A percentile compares a stretch with the other conserved stretches of the same genome.
Conservation (phyloP, 2,113 vertebrate species). For the Cebidichthys violaceus region DNA sequence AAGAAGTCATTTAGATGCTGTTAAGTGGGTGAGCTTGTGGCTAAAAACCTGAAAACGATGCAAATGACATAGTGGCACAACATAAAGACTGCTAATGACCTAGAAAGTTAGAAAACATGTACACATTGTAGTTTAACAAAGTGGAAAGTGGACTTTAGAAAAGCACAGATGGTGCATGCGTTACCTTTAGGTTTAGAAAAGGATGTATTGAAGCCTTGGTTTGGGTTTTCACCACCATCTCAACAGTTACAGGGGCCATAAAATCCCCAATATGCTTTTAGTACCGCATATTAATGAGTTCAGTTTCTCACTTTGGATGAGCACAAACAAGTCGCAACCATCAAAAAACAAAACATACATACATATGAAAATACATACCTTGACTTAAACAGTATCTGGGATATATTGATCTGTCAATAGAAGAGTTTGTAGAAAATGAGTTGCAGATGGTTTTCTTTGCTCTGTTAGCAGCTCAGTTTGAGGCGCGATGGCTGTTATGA, state of each 20-base stretch:
- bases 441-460: conserved; percentile 31
- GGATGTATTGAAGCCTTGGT: neutral
- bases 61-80: neutral
- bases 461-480: conserved; percentile 32
- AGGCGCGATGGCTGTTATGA: conserved; percentile 16
- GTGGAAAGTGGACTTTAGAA: neutral
- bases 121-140: neutral
- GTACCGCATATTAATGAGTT: neutral
- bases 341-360: neutral
- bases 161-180: neutral
- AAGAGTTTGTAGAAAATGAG: neutral
- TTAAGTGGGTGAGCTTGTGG: neutral
- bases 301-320: neutral
- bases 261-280: conserved; percentile 8
- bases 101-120: neutral
- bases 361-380: neutral
- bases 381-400: neutral
- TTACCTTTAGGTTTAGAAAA: neutral
- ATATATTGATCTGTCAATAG: neutral
- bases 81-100: conserved; percentile 15
- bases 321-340: neutral
- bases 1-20: conserved; percentile 15
- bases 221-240: neutral
- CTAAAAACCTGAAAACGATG: conserved; percentile 19
- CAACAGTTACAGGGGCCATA: neutral